Conservation (phyloP, 2,113 vertebrate genomes). For the Heptranchias perlo region DNA sequence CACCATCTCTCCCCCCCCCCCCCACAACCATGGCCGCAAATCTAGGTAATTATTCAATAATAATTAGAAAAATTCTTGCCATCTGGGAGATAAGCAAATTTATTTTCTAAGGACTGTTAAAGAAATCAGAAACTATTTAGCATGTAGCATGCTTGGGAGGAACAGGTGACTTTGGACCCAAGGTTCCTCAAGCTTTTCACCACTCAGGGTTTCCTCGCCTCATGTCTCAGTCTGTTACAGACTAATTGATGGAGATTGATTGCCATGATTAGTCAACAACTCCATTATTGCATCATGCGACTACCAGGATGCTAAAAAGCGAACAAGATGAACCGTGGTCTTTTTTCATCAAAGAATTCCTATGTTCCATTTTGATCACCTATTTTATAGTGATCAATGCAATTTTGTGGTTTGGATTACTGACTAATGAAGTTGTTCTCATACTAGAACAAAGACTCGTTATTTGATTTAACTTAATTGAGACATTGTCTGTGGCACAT, state of each 20-base stretch:
- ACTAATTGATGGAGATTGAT: neutral
- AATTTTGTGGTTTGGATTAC: neutral
- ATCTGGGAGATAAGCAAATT: no score
- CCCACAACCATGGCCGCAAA: neutral
- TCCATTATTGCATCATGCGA: neutral
- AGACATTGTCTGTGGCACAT: neutral
- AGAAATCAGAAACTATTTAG: neutral
- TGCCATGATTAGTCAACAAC: neutral
- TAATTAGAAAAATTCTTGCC: no score
- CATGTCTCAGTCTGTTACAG: neutral
- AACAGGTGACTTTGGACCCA: neutral
- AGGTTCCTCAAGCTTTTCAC: no score
- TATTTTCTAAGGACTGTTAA: neutral
- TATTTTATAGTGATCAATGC: neutral
- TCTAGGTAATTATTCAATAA: neutral
- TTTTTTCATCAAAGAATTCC: neutral
- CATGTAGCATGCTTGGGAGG: neutral
- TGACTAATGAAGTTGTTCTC: neutral
- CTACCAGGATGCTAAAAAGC: no score
- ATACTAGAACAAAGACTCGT: neutral
- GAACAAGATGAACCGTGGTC: neutral
- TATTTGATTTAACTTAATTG: neutral
- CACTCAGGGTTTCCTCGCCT: no score
- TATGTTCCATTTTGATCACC: neutral
- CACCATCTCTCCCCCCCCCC: no score